Evolutionary conservation across 2,113 vertebrate species (phyloP).

Genomic region (Chinchilla lanigera): DNA sequence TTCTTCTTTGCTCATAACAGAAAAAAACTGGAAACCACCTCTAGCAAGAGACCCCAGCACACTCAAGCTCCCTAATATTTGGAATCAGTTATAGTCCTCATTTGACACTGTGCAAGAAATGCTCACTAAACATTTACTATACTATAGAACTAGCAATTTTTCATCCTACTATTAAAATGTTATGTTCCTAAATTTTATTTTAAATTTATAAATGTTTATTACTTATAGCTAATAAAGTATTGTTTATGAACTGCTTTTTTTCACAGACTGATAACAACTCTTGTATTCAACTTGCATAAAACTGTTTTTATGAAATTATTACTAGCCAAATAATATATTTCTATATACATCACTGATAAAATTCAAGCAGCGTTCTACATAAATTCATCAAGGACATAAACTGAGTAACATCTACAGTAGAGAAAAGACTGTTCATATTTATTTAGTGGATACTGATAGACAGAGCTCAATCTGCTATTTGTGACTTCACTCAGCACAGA

Average conservation of each 20-base stretch:
- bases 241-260: background rate
- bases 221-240: background rate
- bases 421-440: background rate
- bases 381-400: background rate
- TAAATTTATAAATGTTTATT: background rate
- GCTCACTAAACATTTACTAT: background rate
- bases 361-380: background rate
- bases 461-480: background rate
- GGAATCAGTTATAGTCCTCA: background rate
- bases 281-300: too few relatives aligned
- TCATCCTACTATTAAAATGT: background rate
- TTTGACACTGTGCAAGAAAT: background rate
- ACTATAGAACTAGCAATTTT: background rate
- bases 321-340: background rate
- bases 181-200: background rate
- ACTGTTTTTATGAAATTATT: background rate
- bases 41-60: background rate
- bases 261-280: background rate
- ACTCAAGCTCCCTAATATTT: background rate
- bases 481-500: background rate
- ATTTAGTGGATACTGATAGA: background rate
- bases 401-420: background rate
- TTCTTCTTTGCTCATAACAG: background rate
- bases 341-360: background rate
- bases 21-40: background rate